phyloP scores from a whole-genome alignment of 2,888 invertebrate genomes.

The Drosophila merina region DNA sequence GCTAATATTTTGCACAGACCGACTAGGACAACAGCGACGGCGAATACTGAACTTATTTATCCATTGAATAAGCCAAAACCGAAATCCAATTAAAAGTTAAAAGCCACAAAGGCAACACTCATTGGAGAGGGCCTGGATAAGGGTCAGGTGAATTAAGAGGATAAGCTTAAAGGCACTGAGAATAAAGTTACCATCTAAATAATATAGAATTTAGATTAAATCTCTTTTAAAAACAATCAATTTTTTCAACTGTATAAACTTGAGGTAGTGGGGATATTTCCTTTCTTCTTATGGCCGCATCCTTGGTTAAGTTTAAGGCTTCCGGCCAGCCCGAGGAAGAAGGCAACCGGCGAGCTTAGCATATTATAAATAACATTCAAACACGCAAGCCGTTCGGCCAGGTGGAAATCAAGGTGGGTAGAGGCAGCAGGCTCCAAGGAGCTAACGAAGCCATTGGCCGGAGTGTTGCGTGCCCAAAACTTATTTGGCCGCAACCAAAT shows the following conservation, averaged over 20 bases:
- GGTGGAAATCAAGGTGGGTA: slow-evolving; percentile 41
- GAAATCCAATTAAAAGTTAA: slow-evolving; percentile 75
- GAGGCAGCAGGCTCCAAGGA: slow-evolving; percentile 47
- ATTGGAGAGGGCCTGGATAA: neutral
- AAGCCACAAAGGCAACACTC: slow-evolving; percentile 57
- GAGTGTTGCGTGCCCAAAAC: slow-evolving; percentile 60
- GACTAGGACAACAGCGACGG: slow-evolving; percentile 14
- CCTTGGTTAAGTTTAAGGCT: slow-evolving; percentile 67
- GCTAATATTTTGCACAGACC: slow-evolving; percentile 38
- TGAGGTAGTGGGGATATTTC: slow-evolving; percentile 1
- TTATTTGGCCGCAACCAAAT: slow-evolving; percentile 36
- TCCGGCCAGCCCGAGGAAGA: slow-evolving; percentile 12
- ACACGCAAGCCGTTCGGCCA: slow-evolving; percentile 73
- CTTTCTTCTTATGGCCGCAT: slow-evolving; percentile 12
- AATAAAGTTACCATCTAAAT: neutral
- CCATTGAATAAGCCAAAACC: slow-evolving; percentile 48
- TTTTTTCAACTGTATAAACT: slow-evolving; percentile 7
- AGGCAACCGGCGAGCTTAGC: slow-evolving; percentile 24
- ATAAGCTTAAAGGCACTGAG: neutral
- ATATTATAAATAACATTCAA: slow-evolving; percentile 73
- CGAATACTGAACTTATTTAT: slow-evolving; percentile 30
- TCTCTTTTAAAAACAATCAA: neutral
- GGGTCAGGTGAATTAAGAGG: neutral
- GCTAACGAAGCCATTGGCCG: slow-evolving; percentile 57
- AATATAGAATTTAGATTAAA: neutral